Conservation (phyloP, 2,888 invertebrate genomes). For the Drosophila niveifrons region DNA sequence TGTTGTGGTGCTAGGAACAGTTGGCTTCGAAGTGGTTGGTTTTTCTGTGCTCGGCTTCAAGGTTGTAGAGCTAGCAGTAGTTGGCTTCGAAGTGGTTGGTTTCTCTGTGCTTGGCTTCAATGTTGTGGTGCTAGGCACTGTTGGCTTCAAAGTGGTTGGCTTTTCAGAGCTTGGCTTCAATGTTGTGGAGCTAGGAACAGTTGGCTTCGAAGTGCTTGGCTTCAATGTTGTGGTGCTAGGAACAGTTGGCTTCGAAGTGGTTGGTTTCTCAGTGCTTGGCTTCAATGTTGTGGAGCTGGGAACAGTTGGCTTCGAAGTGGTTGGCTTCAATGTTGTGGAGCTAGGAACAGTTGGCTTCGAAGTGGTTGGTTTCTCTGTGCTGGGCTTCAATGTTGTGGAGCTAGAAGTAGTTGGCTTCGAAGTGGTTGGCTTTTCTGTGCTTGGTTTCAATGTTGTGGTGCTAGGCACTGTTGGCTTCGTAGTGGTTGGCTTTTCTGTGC, state of each 20-base stretch:
- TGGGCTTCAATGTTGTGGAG: conserved; percentile 1
- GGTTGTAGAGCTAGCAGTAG: not conserved
- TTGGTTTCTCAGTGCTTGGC: not conserved
- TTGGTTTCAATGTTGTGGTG: not conserved
- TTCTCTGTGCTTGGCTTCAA: not conserved
- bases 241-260: not conserved
- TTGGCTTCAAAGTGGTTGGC: too few relatives aligned
- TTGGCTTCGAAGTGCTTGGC: not conserved
- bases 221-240: not conserved
- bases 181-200: too few relatives aligned
- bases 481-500: not conserved
- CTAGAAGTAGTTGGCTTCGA: not conserved
- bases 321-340: not conserved
- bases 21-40: not conserved
- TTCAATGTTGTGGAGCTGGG: not conserved
- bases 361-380: not conserved
- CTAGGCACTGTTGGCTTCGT: conserved; percentile 1
- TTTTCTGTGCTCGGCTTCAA: too few relatives aligned
- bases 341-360: not conserved
- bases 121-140: not conserved
- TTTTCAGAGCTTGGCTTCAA: too few relatives aligned
- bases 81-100: conserved; percentile 3
- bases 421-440: not conserved
- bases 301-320: conserved; percentile 9
- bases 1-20: conserved; percentile 1